Evolutionary conservation across 2,888 invertebrate genomes (phyloP), one percentile per base, ranked within the genome.

Genomic region (Microchrysa polita): DNA sequence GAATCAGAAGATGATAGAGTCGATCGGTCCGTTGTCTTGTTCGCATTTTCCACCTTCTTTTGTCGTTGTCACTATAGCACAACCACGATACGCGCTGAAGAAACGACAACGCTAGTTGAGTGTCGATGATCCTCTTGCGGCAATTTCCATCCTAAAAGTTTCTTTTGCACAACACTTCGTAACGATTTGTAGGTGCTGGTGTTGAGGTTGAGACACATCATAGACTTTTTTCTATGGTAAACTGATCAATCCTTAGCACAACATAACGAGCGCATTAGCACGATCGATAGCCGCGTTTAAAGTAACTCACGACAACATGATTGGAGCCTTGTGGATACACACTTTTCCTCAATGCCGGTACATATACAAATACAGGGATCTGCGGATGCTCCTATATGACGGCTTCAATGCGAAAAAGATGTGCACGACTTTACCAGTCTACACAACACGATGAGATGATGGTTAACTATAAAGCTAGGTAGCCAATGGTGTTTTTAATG

Each of bases 241-340:
- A 67, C 14, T 44, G 55, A 55, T 69, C 57, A 42, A 23, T 40
- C 55, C 55, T 69, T 55, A 55, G 53, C 40, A 69, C 16, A 69
- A 55, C 42, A 55, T 55, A 69, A 55, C 55, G 57, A 69, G 55
- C 69, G 57, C 69, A 55, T 69, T 69, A 69, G 69, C 69, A 69
- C 69, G 69, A 69, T 69, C 69, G 69, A 69, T 69, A 69, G 69
- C 69, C 57, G 69, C 55, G 27, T 34, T 34, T 57, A 55, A 69
- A 69, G 55, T 69, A 42, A 40, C 55, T 69, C 57, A 69, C 55
- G 57, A 69, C 69, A 48, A 69, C 57, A 69, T 55, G 67, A 67
- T 65, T 53, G 61, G 48, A 48, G 65, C 20, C 65, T 48, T n/a
- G 48, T 65, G 65, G 65, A 18, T 65, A 22, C 65, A 63, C 18